A percentile compares a stretch with the other conserved stretches of the same genome.
Conservation (phyloP, 2,113 vertebrate species). For the Gulo gulo region DNA sequence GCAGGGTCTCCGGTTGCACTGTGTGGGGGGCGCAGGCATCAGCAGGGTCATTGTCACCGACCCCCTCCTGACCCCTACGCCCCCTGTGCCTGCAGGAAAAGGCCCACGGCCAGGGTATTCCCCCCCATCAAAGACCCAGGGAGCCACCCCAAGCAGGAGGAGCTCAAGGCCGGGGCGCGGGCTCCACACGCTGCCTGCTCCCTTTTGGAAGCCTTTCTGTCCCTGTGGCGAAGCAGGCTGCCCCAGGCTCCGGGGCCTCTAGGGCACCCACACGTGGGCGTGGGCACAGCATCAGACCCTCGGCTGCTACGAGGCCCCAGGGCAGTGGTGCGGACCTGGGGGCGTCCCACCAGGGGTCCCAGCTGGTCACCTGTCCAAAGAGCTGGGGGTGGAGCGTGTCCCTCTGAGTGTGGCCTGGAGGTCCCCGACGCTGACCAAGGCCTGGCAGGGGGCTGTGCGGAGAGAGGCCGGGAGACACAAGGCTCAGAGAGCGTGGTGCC, state of each 20-base stretch:
- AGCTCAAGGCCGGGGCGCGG: rapidly evolving
- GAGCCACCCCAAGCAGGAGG: rapidly evolving
- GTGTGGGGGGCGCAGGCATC: rapidly evolving
- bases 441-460: conserved; percentile 53
- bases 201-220: background rate
- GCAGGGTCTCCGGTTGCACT: conserved; percentile 71
- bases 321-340: background rate
- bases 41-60: rapidly evolving
- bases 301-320: rapidly evolving
- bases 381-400: background rate
- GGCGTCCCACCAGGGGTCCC: background rate
- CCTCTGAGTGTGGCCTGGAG: conserved; percentile 41
- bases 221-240: background rate
- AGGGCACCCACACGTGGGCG: background rate
- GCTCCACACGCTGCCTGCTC: background rate
- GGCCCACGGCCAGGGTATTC: background rate
- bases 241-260: background rate
- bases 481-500: background rate
- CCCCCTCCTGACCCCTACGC: rapidly evolving
- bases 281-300: too few species aligned
- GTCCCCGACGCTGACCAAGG: conserved; percentile 12
- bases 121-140: background rate
- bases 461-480: background rate
- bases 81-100: background rate
- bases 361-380: conserved; percentile 63